These are phyloP conservation scores for Drosophila recens DNA, from an alignment of 2,888 invertebrate genomes.

Conservation along the genomic window DNA sequence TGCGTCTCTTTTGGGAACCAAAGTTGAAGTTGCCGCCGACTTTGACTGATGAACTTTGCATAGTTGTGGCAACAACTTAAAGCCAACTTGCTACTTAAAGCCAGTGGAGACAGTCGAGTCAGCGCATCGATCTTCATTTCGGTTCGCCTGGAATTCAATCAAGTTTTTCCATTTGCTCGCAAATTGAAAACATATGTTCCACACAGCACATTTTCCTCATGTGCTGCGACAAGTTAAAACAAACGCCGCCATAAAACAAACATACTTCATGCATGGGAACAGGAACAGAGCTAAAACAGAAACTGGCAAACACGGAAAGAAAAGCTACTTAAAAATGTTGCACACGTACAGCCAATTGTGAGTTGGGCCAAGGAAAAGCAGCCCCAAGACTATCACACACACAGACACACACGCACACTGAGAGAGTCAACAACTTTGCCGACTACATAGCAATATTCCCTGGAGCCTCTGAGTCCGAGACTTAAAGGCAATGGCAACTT, in stretches of 20 bases:
- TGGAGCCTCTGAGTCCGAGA: constrained; percentile 55
- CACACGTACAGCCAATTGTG: constrained; percentile 80
- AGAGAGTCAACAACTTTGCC: constrained; percentile 72
- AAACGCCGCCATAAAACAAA: constrained; percentile 70
- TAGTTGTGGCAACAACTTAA: constrained; percentile 29
- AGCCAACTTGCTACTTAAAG: constrained; percentile 33
- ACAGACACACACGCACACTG: constrained; percentile 5
- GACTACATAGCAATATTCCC: constrained; percentile 64
- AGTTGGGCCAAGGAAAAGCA: constrained; percentile 46
- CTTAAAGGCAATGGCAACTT: constrained; percentile 57
- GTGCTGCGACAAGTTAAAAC: constrained; percentile 57
- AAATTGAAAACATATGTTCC: constrained; percentile 79
- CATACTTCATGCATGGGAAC: constrained; percentile 47
- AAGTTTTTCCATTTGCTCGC: constrained; percentile 79
- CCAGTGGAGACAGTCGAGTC: constrained; percentile 4
- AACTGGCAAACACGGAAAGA: constrained; percentile 54
- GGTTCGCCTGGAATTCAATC: constrained; percentile 67
- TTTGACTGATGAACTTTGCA: constrained; percentile 69
- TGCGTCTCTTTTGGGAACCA: constrained; percentile 57
- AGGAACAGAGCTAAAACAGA: constrained; percentile 10
- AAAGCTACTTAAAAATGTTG: constrained; percentile 78
- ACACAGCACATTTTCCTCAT: constrained; percentile 37
- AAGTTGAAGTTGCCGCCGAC: constrained; percentile 37
- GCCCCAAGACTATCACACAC: constrained; percentile 37
- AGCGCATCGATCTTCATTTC: constrained; percentile 58